Evolutionary conservation across 1,140 invertebrate species (phyloP).

Genomic region (Hyles euphorbiae): DNA sequence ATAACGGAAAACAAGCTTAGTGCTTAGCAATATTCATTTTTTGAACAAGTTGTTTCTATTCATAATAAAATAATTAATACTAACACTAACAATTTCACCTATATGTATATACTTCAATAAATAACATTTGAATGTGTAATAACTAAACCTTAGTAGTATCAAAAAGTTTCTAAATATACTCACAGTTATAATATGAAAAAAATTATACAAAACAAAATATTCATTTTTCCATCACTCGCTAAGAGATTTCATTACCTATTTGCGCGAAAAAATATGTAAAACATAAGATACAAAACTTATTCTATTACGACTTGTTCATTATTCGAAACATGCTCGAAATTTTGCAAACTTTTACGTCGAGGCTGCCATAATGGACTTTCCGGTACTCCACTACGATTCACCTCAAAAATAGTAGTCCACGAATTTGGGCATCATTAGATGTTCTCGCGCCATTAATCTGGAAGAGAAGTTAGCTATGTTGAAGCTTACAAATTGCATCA

Average conservation of each 20-base stretch:
- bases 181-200: too few species aligned
- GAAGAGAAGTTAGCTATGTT: constrained; percentile 33
- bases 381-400: constrained; percentile 14
- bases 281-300: constrained; percentile 19
- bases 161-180: too few species aligned
- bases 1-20: too few species aligned
- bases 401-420: constrained; percentile 22
- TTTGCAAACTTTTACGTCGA: constrained; percentile 22
- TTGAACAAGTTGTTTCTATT: too few species aligned
- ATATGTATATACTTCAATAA: too few species aligned
- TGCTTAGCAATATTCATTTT: too few species aligned
- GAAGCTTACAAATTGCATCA: constrained; percentile 38
- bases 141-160: too few species aligned
- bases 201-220: not conserved
- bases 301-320: constrained; percentile 28
- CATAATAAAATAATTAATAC: too few species aligned
- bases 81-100: too few species aligned
- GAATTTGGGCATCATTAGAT: constrained; percentile 34
- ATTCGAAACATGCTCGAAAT: constrained; percentile 29
- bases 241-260: too few species aligned
- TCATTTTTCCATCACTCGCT: constrained; percentile 6
- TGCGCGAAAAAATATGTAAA: too few species aligned
- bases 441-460: constrained; percentile 34
- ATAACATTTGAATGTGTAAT: too few species aligned
- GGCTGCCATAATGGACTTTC: constrained; percentile 18